These are phyloP conservation scores for Phenacoccus solenopsis DNA, from an alignment of 1,140 invertebrate species.

Conservation along the genomic window DNA sequence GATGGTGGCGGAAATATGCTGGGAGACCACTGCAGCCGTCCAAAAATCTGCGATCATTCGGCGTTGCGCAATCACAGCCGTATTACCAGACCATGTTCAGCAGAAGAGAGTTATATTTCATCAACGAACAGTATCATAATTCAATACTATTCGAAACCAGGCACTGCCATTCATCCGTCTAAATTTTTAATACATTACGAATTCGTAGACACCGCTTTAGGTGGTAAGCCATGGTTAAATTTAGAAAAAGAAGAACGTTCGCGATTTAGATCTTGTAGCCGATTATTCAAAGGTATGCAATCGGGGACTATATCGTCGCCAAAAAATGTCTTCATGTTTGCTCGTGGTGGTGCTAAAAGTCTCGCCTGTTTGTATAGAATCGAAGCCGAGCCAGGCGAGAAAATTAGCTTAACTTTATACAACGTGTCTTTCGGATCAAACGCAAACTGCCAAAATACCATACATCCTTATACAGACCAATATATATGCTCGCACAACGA, in stretches of 20 bases:
- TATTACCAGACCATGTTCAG: conserved; percentile 56
- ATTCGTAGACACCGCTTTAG: conserved; percentile 66
- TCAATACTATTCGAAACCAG: conserved; percentile 30
- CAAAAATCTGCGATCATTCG: conserved; percentile 66
- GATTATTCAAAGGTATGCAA: conserved; percentile 41
- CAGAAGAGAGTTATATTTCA: conserved; percentile 66
- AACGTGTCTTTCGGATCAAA: conserved; percentile 58
- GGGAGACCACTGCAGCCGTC: conserved; percentile 60
- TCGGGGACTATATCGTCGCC: conserved; percentile 52
- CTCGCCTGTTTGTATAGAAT: conserved; percentile 61
- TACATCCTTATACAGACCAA: conserved; percentile 43
- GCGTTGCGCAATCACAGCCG: conserved; percentile 53
- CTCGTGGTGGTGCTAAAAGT: conserved; percentile 59
- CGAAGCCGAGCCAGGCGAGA: conserved; percentile 47
- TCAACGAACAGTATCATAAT: conserved; percentile 34
- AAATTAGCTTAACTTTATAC: conserved; percentile 47
- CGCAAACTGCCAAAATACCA: conserved; percentile 47
- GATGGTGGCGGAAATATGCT: conserved; percentile 37
- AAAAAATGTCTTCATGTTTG: conserved; percentile 65
- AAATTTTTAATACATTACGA: conserved; percentile 44
- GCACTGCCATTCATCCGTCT: conserved; percentile 40
- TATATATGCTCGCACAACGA: not conserved
- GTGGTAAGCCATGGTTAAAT: conserved; percentile 49
- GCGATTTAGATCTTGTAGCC: conserved; percentile 36
- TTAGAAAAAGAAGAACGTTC: conserved; percentile 28